These are phyloP conservation scores for Lates calcarifer DNA, from an alignment of 2,113 vertebrate species.

Conservation along the genomic window DNA sequence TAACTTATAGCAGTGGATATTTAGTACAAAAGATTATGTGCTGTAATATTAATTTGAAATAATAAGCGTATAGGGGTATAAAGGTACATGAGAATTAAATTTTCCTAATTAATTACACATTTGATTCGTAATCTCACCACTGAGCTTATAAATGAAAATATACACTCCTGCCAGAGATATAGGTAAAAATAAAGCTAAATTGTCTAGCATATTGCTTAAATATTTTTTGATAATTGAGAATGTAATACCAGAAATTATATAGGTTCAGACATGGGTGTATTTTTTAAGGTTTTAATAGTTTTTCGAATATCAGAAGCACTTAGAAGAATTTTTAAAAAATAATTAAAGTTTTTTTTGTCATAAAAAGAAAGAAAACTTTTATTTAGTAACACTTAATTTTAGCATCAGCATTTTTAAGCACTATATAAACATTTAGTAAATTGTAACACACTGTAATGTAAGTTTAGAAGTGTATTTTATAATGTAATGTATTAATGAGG, in stretches of 20 bases:
- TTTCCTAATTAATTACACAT: background rate
- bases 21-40: background rate
- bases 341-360: background rate
- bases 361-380: background rate
- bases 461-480: background rate
- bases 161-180: too few species aligned
- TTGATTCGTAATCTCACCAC: background rate
- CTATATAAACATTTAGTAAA: too few species aligned
- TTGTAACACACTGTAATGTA: background rate
- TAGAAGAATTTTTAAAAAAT: background rate
- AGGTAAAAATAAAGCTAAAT: background rate
- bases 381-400: background rate
- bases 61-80: too few species aligned
- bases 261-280: background rate
- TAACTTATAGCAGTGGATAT: background rate
- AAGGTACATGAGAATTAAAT: rapidly evolving
- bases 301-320: background rate
- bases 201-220: background rate
- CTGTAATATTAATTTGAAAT: too few species aligned
- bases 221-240: background rate
- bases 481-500: too few species aligned
- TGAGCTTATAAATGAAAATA: background rate
- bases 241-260: background rate
- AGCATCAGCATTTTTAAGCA: background rate
- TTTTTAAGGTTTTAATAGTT: background rate